Percentiles rank a stretch among this genome's conserved stretches.
Conservation (phyloP, 2,888 invertebrate genomes). For the Colostygia pectinataria region DNA sequence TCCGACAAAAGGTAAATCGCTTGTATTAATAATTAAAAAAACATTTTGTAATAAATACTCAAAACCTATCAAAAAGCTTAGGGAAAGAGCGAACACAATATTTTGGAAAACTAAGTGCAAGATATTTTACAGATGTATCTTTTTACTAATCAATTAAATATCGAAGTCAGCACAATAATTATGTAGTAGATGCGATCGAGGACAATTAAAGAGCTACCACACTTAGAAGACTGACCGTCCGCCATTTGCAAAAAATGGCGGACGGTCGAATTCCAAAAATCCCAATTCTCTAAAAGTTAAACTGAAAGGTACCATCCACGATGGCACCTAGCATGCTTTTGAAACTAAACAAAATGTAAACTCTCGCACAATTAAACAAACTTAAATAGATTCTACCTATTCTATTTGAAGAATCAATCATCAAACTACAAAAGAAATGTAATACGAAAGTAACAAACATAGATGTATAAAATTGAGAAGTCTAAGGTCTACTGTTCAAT, state of each 20-base stretch:
- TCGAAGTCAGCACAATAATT: not conserved
- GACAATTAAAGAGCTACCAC: not conserved
- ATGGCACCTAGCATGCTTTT: slow-evolving; percentile 7
- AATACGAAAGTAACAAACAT: not conserved
- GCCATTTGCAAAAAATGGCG: too few species aligned
- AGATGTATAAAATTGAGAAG: slow-evolving; percentile 2
- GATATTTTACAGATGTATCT: slow-evolving; percentile 6
- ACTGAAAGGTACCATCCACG: not conserved
- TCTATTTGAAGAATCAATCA: slow-evolving; percentile 5
- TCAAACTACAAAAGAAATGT: slow-evolving; percentile 1
- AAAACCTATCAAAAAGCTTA: slow-evolving; percentile 6
- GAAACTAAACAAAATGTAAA: slow-evolving; percentile 4
- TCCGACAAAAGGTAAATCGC: slow-evolving; percentile 2
- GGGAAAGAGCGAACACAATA: slow-evolving; percentile 7
- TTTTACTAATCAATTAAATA: not conserved
- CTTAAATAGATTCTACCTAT: not conserved
- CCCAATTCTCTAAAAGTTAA: too few species aligned
- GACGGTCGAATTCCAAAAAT: too few species aligned
- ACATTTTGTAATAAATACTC: not conserved
- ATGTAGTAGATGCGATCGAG: slow-evolving; percentile 7
- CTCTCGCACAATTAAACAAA: not conserved
- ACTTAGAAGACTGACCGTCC: too few species aligned
- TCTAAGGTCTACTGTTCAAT: slow-evolving; percentile 12
- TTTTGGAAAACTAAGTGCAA: slow-evolving; percentile 12
- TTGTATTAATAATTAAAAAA: slow-evolving; percentile 7